These are phyloP conservation scores for Suricata suricatta DNA, from an alignment of 2,113 vertebrate species.

Conservation along the genomic window DNA sequence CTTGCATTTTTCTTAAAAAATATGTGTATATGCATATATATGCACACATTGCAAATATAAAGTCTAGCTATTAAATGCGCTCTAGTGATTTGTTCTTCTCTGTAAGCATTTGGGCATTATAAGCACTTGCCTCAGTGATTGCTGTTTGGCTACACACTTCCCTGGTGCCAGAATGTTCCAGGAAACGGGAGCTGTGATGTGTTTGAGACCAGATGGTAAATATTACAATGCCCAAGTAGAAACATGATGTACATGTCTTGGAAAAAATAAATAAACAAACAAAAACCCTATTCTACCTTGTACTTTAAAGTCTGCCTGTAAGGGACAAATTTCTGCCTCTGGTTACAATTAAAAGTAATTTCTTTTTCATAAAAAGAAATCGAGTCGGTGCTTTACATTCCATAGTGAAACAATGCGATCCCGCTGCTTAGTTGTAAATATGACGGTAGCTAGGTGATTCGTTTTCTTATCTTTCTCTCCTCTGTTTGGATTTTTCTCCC, in stretches of 20 bases:
- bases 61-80: neutral
- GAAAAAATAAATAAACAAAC: neutral
- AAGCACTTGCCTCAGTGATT: neutral
- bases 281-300: neutral
- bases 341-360: neutral
- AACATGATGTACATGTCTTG: neutral
- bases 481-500: neutral
- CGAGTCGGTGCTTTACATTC: rapidly evolving
- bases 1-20: neutral
- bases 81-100: neutral
- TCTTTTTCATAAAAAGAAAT: neutral
- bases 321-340: neutral
- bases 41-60: neutral
- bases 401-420: rapidly evolving
- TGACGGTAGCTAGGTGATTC: neutral
- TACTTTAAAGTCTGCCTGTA: neutral
- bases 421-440: too few species aligned
- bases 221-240: neutral
- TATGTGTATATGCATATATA: too few species aligned
- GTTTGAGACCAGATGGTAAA: neutral
- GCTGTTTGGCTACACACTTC: neutral
- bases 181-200: neutral
- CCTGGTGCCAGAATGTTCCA: neutral
- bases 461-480: neutral
- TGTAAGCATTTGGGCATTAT: too few species aligned